Conservation (phyloP, 30 jellyfish, hydroid and myxozoan genomes). For the Hydra vulgaris region DNA sequence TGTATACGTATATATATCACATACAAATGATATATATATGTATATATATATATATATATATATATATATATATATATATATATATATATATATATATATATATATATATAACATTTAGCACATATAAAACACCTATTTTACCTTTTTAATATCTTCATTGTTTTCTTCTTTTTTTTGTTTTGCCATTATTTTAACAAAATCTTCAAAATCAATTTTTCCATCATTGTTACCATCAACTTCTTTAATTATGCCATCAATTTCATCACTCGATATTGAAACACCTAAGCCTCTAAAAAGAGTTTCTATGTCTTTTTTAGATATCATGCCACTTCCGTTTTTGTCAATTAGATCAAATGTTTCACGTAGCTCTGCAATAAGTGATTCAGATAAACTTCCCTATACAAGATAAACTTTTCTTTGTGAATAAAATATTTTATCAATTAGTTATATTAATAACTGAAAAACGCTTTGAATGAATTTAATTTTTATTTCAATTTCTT, state of each 20-base stretch:
- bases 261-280: not conserved
- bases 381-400: not conserved
- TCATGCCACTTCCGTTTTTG: not conserved
- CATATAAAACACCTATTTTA: not conserved
- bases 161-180: slow-evolving; percentile 2
- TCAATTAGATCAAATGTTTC: not conserved
- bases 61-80: no score
- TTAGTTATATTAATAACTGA: no score
- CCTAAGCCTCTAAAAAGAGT: not conserved
- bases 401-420: no score
- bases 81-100: no score
- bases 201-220: slow-evolving; percentile 24
- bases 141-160: slow-evolving; percentile 14
- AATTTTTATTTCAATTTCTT: no score
- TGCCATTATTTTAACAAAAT: slow-evolving; percentile 24
- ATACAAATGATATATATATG: no score
- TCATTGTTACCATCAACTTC: not conserved
- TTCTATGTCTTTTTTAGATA: not conserved
- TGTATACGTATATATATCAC: no score
- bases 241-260: not conserved
- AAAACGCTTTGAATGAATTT: no score
- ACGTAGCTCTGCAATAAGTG: not conserved
- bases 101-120: no score
- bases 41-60: no score
- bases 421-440: no score